A percentile compares a stretch with the other conserved stretches of the same genome.
Conservation (phyloP, 2,888 invertebrate species). For the Drosophila borborema region DNA sequence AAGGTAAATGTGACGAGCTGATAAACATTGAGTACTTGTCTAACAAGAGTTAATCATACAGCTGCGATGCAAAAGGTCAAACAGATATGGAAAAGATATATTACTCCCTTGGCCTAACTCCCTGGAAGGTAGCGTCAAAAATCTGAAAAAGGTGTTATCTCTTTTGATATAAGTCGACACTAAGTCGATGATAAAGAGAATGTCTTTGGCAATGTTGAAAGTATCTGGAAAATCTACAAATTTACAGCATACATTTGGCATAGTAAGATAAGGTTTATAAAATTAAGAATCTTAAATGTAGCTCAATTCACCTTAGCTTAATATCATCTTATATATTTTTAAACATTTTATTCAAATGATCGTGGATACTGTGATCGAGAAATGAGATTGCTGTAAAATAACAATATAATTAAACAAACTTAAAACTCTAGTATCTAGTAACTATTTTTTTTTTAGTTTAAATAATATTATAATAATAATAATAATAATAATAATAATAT, state of each 20-base stretch:
- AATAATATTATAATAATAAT: too few species aligned
- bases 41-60: slow-evolving; percentile 20
- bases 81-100: not conserved
- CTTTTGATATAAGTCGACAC: not conserved
- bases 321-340: too few species aligned
- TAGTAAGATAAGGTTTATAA: not conserved
- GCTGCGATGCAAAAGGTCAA: not conserved
- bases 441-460: too few species aligned
- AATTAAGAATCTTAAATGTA: not conserved
- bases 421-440: too few species aligned
- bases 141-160: not conserved
- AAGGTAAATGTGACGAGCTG: not conserved
- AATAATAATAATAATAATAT: too few species aligned
- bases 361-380: too few species aligned
- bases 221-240: not conserved
- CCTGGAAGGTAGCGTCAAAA: not conserved
- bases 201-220: not conserved
- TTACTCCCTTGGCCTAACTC: not conserved
- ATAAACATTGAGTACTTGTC: not conserved
- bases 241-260: too few species aligned
- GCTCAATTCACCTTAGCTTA: not conserved
- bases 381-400: too few species aligned
- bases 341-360: too few species aligned
- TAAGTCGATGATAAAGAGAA: not conserved
- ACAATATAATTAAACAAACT: too few species aligned